These are phyloP conservation scores for Acanthisitta chloris DNA, from an alignment of 2,113 vertebrate genomes.

Conservation along the genomic window DNA sequence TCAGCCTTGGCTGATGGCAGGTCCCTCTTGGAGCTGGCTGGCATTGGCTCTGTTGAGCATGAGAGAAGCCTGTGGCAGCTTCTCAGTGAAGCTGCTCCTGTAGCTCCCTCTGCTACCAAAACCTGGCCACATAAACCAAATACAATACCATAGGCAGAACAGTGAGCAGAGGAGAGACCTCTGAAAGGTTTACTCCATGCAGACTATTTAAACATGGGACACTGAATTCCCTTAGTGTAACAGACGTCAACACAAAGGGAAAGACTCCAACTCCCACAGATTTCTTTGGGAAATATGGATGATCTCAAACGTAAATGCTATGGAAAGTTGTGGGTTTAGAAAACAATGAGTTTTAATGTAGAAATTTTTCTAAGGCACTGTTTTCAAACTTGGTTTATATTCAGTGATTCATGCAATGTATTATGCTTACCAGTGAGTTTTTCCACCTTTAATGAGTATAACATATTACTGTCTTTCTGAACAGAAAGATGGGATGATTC, in stretches of 20 bases:
- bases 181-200: neutral
- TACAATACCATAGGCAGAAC: neutral
- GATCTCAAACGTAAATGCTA: neutral
- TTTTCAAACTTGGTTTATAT: neutral
- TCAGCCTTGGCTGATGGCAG: neutral
- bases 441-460: neutral
- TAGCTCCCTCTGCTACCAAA: neutral
- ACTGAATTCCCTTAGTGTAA: neutral
- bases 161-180: neutral
- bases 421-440: neutral
- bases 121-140: fast-evolving
- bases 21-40: neutral
- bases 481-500: neutral
- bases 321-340: neutral
- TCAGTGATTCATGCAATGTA: neutral
- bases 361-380: neutral
- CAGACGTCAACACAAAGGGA: neutral
- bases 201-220: neutral
- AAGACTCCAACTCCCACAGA: neutral
- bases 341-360: neutral
- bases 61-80: neutral
- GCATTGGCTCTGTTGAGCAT: fast-evolving
- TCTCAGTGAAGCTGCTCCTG: neutral
- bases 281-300: neutral
- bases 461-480: neutral